phyloP scores from a whole-genome alignment of 2,888 invertebrate species.

The Dione juno region DNA sequence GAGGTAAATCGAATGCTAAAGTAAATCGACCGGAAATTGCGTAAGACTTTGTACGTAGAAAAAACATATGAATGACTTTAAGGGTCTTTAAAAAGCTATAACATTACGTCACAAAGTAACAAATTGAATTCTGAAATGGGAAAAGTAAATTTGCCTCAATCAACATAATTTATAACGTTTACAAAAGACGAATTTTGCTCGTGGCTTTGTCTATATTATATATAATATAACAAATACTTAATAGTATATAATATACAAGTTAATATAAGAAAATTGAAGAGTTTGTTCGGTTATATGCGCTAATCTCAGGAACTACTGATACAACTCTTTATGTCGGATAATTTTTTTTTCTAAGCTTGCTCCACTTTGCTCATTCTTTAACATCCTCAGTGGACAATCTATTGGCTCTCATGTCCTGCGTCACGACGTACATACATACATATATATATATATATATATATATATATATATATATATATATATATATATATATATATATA shows the following conservation, averaged over 20 bases:
- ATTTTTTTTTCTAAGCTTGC: too few species aligned
- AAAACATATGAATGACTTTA: constrained; percentile 33
- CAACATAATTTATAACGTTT: constrained; percentile 7
- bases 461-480: too few species aligned
- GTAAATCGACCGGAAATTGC: constrained; percentile 43
- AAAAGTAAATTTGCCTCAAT: constrained; percentile 64
- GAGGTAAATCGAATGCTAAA: constrained; percentile 21
- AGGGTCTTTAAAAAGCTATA: constrained; percentile 49
- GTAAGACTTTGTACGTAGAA: constrained; percentile 31
- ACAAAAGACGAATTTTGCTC: neutral
- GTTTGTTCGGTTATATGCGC: neutral
- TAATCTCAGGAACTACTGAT: too few species aligned
- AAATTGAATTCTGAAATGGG: constrained; percentile 52
- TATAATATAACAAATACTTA: too few species aligned
- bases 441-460: too few species aligned
- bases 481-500: too few species aligned
- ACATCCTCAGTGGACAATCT: too few species aligned
- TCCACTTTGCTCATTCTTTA: too few species aligned
- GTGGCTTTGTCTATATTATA: neutral
- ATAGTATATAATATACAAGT: too few species aligned
- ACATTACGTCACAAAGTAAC: constrained; percentile 44
- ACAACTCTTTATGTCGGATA: too few species aligned
- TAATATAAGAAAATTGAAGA: neutral
- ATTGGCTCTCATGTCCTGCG: too few species aligned
- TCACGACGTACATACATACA: too few species aligned